Conservation (phyloP, 2,888 invertebrate species). For the Eurytoma californica region DNA sequence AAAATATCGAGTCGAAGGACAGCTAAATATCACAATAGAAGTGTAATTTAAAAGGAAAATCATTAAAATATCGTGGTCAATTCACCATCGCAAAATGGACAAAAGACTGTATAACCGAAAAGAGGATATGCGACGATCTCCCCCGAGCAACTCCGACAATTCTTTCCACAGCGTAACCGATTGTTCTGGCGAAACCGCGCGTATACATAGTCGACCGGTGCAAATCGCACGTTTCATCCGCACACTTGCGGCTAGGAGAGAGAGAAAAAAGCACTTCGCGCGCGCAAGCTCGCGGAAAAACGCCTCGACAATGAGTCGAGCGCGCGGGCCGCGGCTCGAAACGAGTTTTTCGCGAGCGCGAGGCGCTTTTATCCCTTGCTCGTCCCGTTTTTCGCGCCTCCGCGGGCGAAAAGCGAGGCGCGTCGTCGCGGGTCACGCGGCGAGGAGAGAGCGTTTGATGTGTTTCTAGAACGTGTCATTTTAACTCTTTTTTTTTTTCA, state of each 20-base stretch:
- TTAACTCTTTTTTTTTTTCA: constrained; percentile 8
- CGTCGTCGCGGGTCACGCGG: constrained; percentile 29
- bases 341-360: constrained; percentile 16
- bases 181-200: background rate
- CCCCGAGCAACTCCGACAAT: background rate
- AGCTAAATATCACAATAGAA: constrained; percentile 30
- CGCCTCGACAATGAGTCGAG: background rate
- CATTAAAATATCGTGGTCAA: constrained; percentile 22
- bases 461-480: constrained; percentile 42
- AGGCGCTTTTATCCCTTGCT: background rate
- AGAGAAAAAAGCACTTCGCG: constrained; percentile 7
- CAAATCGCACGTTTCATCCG: background rate
- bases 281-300: background rate
- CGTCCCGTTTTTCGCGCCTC: constrained; percentile 8
- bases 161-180: constrained; percentile 18
- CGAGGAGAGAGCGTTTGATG: constrained; percentile 8
- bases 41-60: constrained; percentile 21
- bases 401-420: constrained; percentile 43
- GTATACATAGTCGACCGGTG: background rate
- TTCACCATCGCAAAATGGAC: constrained; percentile 12
- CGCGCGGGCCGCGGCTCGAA: background rate
- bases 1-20: constrained; percentile 31
- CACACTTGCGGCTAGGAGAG: background rate
- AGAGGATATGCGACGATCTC: constrained; percentile 14
- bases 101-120: constrained; percentile 17